Conservation (phyloP, 2,888 invertebrate genomes). For the Cosmopolites sordidus region DNA sequence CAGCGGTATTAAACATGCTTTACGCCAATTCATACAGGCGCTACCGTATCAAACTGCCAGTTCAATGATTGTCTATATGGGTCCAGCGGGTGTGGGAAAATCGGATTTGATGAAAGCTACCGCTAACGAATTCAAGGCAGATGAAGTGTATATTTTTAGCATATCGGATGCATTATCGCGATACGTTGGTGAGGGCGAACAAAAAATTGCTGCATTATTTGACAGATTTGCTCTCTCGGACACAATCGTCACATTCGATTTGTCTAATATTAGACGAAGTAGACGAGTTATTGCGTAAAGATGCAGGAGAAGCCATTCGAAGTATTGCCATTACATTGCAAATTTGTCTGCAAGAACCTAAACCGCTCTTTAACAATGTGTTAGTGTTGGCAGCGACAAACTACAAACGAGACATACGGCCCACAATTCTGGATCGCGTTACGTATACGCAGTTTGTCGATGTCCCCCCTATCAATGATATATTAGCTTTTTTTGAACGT, state of each 20-base stretch:
- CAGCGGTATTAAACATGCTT: background rate
- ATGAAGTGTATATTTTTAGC: slow-evolving; percentile 2
- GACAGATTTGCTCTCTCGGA: background rate
- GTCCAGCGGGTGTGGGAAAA: background rate
- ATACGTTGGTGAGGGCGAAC: slow-evolving; percentile 3
- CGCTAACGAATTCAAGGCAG: slow-evolving; percentile 1
- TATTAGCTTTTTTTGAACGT: too few relatives aligned
- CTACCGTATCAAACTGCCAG: background rate
- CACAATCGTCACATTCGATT: too few relatives aligned
- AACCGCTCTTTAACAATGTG: slow-evolving; percentile 1
- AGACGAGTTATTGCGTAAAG: slow-evolving; percentile 3
- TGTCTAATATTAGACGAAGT: slow-evolving; percentile 2
- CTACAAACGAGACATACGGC: too few relatives aligned
- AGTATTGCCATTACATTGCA: slow-evolving; percentile 4
- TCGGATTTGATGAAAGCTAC: slow-evolving; percentile 2
- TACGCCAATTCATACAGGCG: background rate
- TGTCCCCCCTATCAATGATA: too few relatives aligned
- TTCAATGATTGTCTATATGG: background rate
- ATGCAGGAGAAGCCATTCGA: slow-evolving; percentile 3
- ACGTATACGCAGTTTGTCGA: too few relatives aligned
- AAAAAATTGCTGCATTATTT: slow-evolving; percentile 3
- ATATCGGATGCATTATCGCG: slow-evolving; percentile 1
- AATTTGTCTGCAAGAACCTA: slow-evolving; percentile 5
- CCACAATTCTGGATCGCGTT: too few relatives aligned
- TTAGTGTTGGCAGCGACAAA: slow-evolving; percentile 1